These are phyloP conservation scores for Macropis europaea DNA, from an alignment of 2,888 invertebrate genomes.

Conservation along the genomic window DNA sequence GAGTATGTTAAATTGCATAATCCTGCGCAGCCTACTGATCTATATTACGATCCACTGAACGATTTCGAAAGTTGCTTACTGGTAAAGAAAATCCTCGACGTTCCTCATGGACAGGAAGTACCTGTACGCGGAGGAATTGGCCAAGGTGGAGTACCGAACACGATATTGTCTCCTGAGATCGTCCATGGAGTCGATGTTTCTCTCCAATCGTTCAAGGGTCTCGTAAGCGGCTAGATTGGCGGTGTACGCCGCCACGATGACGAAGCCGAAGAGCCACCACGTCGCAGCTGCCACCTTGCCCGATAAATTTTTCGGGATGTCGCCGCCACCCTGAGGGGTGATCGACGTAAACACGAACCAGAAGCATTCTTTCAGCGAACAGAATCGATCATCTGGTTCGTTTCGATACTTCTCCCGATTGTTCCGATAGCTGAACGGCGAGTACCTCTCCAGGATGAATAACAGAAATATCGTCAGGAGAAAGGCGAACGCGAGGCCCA, in stretches of 20 bases:
- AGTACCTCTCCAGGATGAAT: constrained; percentile 97
- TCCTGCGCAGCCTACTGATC: too few relatives aligned
- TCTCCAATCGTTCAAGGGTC: constrained; percentile 93
- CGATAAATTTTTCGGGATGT: constrained; percentile 95
- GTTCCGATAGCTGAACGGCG: constrained; percentile 96
- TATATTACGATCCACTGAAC: too few relatives aligned
- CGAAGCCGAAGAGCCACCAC: constrained; percentile 98
- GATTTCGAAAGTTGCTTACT: constrained; percentile 83
- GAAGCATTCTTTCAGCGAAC: constrained; percentile 94
- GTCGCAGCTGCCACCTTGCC: constrained; percentile 96
- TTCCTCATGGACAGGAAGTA: constrained; percentile 96
- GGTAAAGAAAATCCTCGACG: constrained; percentile 94
- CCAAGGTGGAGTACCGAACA: constrained; percentile 94
- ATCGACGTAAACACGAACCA: constrained; percentile 99
- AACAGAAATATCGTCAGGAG: constrained; percentile 94
- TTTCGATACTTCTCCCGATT: constrained; percentile 93
- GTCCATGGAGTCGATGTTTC: constrained; percentile 93
- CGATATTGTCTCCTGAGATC: constrained; percentile 96
- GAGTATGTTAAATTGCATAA: too few relatives aligned
- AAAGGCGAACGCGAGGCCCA: constrained; percentile 94
- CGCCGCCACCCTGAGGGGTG: constrained; percentile 94
- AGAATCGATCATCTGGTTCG: constrained; percentile 94
- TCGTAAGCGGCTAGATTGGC: constrained; percentile 97
- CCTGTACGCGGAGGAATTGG: constrained; percentile 92
- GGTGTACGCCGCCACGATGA: constrained; percentile 97